phyloP scores from a whole-genome alignment of 2,888 invertebrate genomes.

The Dicycla oo region DNA sequence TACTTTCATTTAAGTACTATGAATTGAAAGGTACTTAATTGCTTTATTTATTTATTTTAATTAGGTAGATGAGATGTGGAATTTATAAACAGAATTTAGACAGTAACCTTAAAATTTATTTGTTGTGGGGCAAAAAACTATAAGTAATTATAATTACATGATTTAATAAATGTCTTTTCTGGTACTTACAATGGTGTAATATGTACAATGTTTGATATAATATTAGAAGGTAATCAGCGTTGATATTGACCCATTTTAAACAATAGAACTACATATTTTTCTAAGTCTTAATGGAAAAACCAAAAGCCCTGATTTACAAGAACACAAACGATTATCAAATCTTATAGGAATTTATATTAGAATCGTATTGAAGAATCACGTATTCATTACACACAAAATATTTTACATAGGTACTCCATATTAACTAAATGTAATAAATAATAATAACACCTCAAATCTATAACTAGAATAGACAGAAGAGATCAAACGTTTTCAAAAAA shows the following conservation, averaged over 20 bases:
- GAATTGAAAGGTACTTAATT: no score
- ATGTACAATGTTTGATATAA: background rate
- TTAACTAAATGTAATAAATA: background rate
- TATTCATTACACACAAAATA: background rate
- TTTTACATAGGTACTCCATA: background rate
- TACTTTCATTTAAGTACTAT: no score
- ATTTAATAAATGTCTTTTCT: background rate
- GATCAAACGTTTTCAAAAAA: conserved; percentile 14
- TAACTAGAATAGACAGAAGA: background rate
- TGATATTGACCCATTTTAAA: background rate
- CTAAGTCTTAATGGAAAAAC: background rate
- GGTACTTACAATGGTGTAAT: background rate
- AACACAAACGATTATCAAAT: background rate
- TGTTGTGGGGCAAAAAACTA: no score
- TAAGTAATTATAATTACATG: no score
- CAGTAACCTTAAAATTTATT: no score
- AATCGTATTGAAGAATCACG: background rate
- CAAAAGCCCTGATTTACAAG: background rate
- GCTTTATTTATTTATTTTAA: no score
- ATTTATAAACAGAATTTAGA: no score
- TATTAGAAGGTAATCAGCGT: background rate
- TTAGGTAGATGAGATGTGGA: no score
- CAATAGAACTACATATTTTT: background rate
- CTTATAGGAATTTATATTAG: background rate
- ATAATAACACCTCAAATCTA: background rate